These are phyloP conservation scores for Clamator glandarius DNA, from an alignment of 2,797 vertebrate genomes.

Conservation along the genomic window DNA sequence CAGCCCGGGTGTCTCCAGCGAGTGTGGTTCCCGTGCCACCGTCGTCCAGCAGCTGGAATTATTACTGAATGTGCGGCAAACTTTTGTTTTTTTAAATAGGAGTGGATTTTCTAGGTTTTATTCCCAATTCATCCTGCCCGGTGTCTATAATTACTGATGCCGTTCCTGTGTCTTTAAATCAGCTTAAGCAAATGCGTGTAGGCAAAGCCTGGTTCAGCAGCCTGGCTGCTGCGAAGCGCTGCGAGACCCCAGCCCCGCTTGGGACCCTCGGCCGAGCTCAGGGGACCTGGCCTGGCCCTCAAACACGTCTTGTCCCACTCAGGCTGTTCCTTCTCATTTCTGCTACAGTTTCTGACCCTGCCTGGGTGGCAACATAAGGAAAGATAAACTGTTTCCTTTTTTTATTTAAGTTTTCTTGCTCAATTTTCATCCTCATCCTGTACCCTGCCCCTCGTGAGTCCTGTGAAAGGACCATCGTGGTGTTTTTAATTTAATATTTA, in stretches of 20 bases:
- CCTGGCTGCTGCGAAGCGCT: neutral
- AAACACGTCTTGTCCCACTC: neutral
- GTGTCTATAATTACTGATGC: slow-evolving; percentile 17
- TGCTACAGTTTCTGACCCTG: neutral
- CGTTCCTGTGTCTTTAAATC: slow-evolving; percentile 68
- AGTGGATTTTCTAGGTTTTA: neutral
- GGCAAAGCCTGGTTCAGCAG: slow-evolving; percentile 57
- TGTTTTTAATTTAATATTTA: neutral
- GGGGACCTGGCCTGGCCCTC: neutral
- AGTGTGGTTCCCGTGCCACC: neutral
- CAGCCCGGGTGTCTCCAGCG: neutral
- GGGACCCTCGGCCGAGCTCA: neutral
- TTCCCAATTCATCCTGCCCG: neutral
- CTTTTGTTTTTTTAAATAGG: neutral
- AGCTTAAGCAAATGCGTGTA: slow-evolving; percentile 56
- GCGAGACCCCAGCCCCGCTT: neutral
- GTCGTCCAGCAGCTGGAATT: neutral
- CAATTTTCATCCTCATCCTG: neutral
- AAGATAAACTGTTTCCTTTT: neutral
- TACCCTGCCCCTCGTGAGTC: fast-evolving
- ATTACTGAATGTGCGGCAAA: neutral
- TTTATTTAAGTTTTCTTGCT: neutral
- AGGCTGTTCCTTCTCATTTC: neutral
- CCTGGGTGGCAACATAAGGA: fast-evolving
- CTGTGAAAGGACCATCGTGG: fast-evolving